phyloP scores from a whole-genome alignment of 2,797 vertebrate species.

The Psittacula derbiana region DNA sequence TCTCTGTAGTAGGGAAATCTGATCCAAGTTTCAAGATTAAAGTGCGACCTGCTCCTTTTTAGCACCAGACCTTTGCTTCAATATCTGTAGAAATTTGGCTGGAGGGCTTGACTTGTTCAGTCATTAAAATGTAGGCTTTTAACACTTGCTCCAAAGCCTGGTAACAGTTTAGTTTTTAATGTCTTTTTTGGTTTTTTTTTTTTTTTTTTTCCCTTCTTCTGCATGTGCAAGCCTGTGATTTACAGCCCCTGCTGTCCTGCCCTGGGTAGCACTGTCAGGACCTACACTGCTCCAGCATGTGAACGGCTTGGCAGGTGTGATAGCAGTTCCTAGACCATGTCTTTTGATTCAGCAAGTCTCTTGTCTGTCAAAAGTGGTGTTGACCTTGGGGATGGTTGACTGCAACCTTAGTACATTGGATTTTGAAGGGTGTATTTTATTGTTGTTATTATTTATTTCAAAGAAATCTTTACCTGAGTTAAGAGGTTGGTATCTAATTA shows the following conservation, averaged over 20 bases:
- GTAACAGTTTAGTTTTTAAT: neutral
- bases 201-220: neutral
- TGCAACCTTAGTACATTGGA: neutral
- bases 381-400: neutral
- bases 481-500: neutral
- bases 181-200: neutral
- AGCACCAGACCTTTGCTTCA: neutral
- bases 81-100: neutral
- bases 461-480: neutral
- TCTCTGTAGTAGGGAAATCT: neutral
- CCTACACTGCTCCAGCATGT: fast-evolving
- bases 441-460: neutral
- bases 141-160: neutral
- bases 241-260: neutral
- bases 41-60: neutral
- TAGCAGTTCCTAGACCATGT: neutral
- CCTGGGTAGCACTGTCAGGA: neutral
- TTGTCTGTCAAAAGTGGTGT: neutral
- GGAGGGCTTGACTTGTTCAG: neutral
- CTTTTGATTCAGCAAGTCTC: neutral
- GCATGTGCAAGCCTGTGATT: neutral
- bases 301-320: neutral
- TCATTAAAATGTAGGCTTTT: neutral
- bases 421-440: neutral
- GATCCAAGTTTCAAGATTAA: neutral